Evolutionary conservation across 2,888 invertebrate species (phyloP).

Genomic region (Sphecodes monilicornis): DNA sequence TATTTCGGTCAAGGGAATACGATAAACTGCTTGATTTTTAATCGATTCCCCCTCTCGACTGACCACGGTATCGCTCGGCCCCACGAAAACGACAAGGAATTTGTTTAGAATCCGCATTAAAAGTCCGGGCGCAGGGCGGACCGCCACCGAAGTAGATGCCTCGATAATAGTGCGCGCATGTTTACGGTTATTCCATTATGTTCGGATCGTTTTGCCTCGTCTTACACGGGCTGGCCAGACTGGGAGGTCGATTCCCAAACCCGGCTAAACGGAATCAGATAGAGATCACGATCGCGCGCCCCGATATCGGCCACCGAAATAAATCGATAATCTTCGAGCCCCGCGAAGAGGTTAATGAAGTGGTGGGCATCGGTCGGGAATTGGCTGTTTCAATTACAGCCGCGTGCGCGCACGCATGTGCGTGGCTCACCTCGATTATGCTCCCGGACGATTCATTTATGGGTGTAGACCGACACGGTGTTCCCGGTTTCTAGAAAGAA

Average conservation of each 20-base stretch:
- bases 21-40: slow-evolving; percentile 35
- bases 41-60: slow-evolving; percentile 15
- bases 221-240: slow-evolving; percentile 45
- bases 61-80: slow-evolving; percentile 13
- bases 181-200: slow-evolving; percentile 75
- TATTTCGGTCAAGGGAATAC: slow-evolving; percentile 11
- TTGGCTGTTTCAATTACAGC: slow-evolving; percentile 68
- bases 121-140: not conserved
- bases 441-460: not conserved
- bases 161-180: slow-evolving; percentile 70
- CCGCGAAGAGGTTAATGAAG: slow-evolving; percentile 75
- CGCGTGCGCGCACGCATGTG: slow-evolving; percentile 19
- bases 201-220: slow-evolving; percentile 55
- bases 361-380: slow-evolving; percentile 58
- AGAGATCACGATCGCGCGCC: slow-evolving; percentile 71
- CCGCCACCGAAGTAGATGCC: slow-evolving; percentile 57
- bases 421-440: slow-evolving; percentile 2
- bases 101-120: slow-evolving; percentile 58
- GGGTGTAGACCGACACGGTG: not conserved
- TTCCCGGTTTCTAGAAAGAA: not conserved
- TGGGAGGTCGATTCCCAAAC: slow-evolving; percentile 63
- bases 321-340: slow-evolving; percentile 79
- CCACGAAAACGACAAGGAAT: slow-evolving; percentile 42
- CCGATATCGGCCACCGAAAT: slow-evolving; percentile 71
- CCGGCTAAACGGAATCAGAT: slow-evolving; percentile 60